A percentile compares a stretch with the other conserved stretches of the same genome.
Conservation (phyloP, 2,888 invertebrate genomes). For the Hydroisotoma schaefferi region DNA sequence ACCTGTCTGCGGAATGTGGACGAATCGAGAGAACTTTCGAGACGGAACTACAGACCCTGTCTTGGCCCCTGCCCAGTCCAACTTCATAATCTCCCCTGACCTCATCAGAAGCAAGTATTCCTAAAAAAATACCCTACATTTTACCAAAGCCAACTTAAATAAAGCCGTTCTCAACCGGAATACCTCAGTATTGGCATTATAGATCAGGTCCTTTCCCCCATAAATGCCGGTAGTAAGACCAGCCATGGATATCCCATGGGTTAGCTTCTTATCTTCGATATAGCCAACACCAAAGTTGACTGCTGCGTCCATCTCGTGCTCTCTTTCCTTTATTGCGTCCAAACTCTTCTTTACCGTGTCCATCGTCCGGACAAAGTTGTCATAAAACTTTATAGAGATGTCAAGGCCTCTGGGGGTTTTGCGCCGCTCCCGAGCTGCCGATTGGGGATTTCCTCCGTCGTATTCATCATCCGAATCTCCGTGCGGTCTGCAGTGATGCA, state of each 20-base stretch:
- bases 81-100: conserved; percentile 39
- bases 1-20: conserved; percentile 36
- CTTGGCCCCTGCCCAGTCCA: conserved; percentile 40
- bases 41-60: conserved; percentile 26
- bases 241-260: conserved; percentile 45
- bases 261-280: conserved; percentile 41
- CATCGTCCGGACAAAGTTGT: conserved; percentile 36
- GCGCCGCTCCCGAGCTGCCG: not conserved
- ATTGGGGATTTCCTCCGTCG: not conserved
- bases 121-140: conserved; percentile 15
- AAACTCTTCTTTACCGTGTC: conserved; percentile 39
- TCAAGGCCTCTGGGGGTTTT: conserved; percentile 31
- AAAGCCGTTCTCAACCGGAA: not conserved
- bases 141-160: not conserved
- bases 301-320: conserved; percentile 30
- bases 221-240: conserved; percentile 39
- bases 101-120: conserved; percentile 45
- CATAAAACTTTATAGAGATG: conserved; percentile 32
- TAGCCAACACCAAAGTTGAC: conserved; percentile 43
- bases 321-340: conserved; percentile 27
- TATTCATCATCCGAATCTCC: conserved; percentile 2
- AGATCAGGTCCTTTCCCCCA: conserved; percentile 42
- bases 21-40: conserved; percentile 39
- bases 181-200: conserved; percentile 37
- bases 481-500: conserved; percentile 1